Percentiles rank a stretch among this genome's conserved stretches.
Evolutionary conservation across 2,797 vertebrate genomes (phyloP).

Genomic region (Stomatorhinus walkeri): DNA sequence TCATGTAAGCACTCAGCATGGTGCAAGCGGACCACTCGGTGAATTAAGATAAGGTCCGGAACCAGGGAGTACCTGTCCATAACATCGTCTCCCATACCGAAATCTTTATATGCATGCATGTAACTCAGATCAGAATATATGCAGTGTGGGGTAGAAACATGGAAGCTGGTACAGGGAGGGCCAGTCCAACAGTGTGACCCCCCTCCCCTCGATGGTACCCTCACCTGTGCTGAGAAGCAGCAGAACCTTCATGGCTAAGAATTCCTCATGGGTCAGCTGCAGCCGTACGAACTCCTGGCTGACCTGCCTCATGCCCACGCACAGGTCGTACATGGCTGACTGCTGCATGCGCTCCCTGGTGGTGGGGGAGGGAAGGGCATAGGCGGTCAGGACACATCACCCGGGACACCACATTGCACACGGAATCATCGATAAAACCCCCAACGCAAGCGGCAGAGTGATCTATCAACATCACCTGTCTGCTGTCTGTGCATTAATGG

Average conservation of each 20-base stretch:
- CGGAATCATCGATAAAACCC: background rate
- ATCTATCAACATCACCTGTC: background rate
- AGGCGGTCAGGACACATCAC: conserved; percentile 29
- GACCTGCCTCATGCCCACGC: conserved; percentile 95
- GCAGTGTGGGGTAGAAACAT: background rate
- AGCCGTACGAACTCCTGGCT: conserved; percentile 93
- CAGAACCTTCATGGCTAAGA: conserved; percentile 94
- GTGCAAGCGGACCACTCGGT: background rate
- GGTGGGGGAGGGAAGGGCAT: background rate
- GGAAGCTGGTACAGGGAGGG: background rate
- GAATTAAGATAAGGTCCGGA: background rate
- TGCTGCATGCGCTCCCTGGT: conserved; percentile 92
- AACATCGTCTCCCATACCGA: background rate
- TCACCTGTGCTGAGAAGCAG: conserved; percentile 94
- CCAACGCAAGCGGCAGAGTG: background rate
- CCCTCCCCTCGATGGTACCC: background rate
- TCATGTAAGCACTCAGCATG: background rate
- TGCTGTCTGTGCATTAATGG: background rate
- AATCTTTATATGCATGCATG: background rate
- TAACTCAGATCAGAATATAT: background rate
- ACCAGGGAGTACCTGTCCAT: background rate
- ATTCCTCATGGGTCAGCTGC: conserved; percentile 93
- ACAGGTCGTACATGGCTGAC: conserved; percentile 97
- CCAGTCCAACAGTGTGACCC: background rate
- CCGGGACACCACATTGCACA: background rate